phyloP scores from a whole-genome alignment of 2,797 vertebrate genomes.

The Phoeniculus purpureus region DNA sequence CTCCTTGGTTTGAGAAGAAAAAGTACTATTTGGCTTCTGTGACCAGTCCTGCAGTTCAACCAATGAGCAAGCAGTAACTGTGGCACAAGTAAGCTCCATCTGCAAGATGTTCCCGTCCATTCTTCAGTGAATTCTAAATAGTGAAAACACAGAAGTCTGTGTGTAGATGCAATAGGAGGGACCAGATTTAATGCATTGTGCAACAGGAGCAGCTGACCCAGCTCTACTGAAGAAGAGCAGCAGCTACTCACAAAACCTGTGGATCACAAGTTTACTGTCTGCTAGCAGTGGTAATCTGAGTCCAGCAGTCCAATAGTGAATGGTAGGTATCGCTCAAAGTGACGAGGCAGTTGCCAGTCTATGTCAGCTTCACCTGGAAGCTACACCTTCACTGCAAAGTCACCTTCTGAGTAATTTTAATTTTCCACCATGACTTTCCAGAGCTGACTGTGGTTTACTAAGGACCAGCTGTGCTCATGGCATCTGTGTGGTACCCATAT shows the following conservation, averaged over 20 bases:
- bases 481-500: accelerated
- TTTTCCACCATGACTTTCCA: accelerated
- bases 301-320: too few relatives aligned
- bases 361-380: too few relatives aligned
- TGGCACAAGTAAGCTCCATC: background rate
- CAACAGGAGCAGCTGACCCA: background rate
- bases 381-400: background rate
- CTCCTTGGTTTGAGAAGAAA: background rate
- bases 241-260: background rate
- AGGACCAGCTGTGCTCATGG: background rate
- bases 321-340: background rate
- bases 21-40: background rate
- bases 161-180: background rate
- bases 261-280: background rate
- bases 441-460: accelerated
- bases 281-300: background rate
- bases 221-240: background rate
- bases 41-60: background rate
- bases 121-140: slow-evolving; percentile 52
- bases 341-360: background rate
- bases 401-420: background rate
- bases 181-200: background rate
- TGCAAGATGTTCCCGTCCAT: slow-evolving; percentile 23
- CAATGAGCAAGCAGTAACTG: background rate
- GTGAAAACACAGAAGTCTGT: slow-evolving; percentile 25